A percentile compares a stretch with the other conserved stretches of the same genome.
Conservation (phyloP, 2,797 vertebrate species). For the Anomalospiza imberbis region DNA sequence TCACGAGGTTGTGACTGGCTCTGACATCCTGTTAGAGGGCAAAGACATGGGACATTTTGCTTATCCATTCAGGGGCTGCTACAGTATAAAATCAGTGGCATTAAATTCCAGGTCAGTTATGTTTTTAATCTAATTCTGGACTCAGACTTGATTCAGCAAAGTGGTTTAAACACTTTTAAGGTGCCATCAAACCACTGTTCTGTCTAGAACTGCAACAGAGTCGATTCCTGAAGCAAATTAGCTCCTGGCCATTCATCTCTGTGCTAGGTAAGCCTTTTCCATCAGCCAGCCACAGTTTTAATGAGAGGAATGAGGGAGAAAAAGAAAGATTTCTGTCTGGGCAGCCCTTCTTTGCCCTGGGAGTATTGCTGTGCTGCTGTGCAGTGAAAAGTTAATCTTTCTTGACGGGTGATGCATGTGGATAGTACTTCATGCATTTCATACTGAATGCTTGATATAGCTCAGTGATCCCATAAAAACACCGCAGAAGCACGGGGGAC, state of each 20-base stretch:
- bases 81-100: background rate
- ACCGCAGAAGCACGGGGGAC: background rate
- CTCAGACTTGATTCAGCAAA: background rate
- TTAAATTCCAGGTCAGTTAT: background rate
- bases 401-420: constrained; percentile 34
- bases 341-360: constrained; percentile 27
- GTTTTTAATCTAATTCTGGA: background rate
- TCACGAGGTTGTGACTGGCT: background rate
- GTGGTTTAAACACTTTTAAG: background rate
- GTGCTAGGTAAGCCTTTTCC: constrained; percentile 9
- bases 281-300: constrained; percentile 11
- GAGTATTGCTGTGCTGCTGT: constrained; percentile 45
- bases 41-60: background rate
- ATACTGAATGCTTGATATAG: constrained; percentile 7
- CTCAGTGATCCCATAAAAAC: constrained; percentile 46
- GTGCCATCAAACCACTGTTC: background rate
- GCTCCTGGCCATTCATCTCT: background rate
- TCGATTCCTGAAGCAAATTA: background rate
- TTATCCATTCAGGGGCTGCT: background rate
- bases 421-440: constrained; percentile 31
- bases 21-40: background rate
- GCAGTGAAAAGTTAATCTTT: constrained; percentile 66
- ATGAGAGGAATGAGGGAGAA: background rate
- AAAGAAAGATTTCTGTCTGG: background rate
- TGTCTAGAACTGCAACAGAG: background rate